Evolutionary conservation across 2,888 invertebrate species (phyloP).

Genomic region (Cephus runcator): DNA sequence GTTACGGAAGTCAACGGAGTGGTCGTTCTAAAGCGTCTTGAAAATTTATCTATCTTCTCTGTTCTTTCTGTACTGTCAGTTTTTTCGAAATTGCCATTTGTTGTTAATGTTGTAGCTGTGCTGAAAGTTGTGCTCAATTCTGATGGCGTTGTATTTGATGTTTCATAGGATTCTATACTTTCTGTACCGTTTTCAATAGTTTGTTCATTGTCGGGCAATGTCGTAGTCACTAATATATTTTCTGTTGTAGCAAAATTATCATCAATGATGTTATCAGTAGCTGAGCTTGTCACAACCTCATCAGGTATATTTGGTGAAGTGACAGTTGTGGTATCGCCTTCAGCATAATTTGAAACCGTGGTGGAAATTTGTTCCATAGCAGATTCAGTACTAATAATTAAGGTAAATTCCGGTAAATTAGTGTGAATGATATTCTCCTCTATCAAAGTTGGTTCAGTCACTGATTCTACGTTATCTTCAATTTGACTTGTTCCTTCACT

Average conservation of each 20-base stretch:
- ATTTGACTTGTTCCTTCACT: neutral
- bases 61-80: neutral
- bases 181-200: neutral
- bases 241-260: neutral
- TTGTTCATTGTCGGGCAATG: neutral
- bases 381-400: constrained; percentile 3
- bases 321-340: neutral
- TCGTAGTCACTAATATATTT: neutral
- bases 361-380: constrained; percentile 1
- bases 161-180: neutral
- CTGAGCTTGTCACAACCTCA: neutral
- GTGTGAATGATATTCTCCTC: neutral
- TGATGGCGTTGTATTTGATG: constrained; percentile 1
- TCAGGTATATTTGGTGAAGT: neutral
- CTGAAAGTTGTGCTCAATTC: constrained; percentile 15
- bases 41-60: neutral
- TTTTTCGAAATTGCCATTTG: neutral
- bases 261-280: neutral
- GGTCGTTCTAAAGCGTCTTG: neutral
- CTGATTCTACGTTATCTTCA: neutral
- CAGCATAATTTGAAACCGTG: neutral
- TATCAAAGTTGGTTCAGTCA: neutral
- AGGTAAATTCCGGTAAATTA: neutral
- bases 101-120: constrained; percentile 12
- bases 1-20: neutral